These are phyloP conservation scores for Ciconia maguari DNA, from an alignment of 2,113 vertebrate genomes.

Conservation along the genomic window DNA sequence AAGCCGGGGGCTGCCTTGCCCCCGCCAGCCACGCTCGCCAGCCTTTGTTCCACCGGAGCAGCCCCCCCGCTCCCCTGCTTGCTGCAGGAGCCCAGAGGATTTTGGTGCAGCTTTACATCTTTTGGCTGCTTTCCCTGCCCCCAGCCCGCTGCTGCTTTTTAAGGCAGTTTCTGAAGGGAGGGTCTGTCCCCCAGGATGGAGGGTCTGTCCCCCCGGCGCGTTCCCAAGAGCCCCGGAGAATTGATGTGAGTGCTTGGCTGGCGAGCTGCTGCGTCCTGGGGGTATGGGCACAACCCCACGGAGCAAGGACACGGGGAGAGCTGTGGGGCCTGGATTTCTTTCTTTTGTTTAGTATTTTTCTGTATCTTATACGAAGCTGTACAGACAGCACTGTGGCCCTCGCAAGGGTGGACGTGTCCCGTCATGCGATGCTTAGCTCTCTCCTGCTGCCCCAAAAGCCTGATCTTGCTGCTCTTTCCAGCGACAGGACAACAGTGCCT, in stretches of 20 bases:
- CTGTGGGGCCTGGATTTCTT: background rate
- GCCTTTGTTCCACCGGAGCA: background rate
- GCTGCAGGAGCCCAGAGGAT: background rate
- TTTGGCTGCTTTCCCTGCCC: background rate
- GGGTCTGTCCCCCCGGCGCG: accelerated
- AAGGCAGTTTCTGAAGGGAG: background rate
- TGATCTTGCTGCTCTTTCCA: background rate
- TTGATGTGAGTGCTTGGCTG: background rate
- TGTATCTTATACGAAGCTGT: background rate
- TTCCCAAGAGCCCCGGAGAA: background rate
- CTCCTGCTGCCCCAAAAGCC: background rate
- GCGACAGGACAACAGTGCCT: background rate
- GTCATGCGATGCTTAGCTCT: background rate
- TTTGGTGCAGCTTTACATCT: background rate
- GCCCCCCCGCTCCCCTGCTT: background rate
- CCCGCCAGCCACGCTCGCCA: accelerated
- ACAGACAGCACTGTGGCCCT: background rate
- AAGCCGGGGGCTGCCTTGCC: background rate
- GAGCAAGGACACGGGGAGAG: accelerated
- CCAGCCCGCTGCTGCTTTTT: background rate
- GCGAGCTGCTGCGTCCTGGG: background rate
- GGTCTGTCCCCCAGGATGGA: background rate
- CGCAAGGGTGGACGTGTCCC: background rate
- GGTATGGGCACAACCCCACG: accelerated
- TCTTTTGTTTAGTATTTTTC: background rate